phyloP scores from a whole-genome alignment of 2,113 vertebrate genomes.

The Archilochus colubris region DNA sequence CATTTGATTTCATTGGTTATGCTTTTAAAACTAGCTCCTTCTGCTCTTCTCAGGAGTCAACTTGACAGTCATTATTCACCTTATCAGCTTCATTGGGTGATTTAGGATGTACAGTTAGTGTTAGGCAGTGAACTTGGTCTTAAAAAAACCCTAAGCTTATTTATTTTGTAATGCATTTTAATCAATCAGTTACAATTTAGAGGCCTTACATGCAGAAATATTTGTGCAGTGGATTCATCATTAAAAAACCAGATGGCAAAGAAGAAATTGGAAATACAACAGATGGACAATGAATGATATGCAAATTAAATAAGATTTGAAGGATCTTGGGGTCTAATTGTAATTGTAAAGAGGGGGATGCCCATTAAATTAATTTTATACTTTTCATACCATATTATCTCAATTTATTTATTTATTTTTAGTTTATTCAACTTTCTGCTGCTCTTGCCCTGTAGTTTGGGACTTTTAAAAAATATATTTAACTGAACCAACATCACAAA shows the following conservation, averaged over 20 bases:
- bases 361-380: background rate
- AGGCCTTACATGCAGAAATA: background rate
- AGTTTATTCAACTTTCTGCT: background rate
- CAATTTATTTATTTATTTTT: background rate
- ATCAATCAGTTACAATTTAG: background rate
- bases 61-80: background rate
- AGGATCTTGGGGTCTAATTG: background rate
- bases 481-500: background rate
- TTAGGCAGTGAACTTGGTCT: background rate
- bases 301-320: background rate
- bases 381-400: background rate
- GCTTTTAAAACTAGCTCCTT: background rate
- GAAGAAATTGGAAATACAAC: conserved; percentile 21
- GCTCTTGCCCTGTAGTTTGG: background rate
- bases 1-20: background rate
- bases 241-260: conserved; percentile 40
- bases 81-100: background rate
- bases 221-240: background rate
- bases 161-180: conserved; percentile 1
- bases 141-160: background rate
- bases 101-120: background rate
- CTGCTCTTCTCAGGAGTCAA: background rate
- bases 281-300: conserved; percentile 32
- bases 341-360: background rate
- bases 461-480: background rate